Base-by-base conservation (phyloP, 2,888 invertebrate species). In the Diarsia brunnea region DNA sequence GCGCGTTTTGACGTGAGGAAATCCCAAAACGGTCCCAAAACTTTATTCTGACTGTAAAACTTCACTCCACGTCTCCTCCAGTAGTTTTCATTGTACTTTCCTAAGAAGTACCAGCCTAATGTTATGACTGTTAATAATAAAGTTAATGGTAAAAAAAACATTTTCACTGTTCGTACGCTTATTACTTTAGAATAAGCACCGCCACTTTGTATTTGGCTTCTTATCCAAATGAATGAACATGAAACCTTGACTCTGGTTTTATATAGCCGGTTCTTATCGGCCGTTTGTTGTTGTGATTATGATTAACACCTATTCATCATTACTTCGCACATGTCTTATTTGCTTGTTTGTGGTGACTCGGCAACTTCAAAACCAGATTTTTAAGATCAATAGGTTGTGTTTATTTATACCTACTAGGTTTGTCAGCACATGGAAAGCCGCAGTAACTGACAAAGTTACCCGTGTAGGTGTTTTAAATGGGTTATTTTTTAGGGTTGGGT, bases 61-160 rank as follows among this genome's bases (percentile, higher is more conserved):
- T 78, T 83, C 27, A 85, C 79, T 58, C 85, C 93, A 21, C 93
- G 92, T 73, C 86, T 87, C 55, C 79, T 90, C 92, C 93, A 93
- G 70, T 93, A 93, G 11, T 47, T 70, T 77, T 91, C 90, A 88
- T 92, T 93, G 71, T 88, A 87, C 27, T 51, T 82, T 64, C 63
- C 84, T 73, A 58, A 53, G 63, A 24, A 69, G 66, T 77, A 81
- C 71, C 72, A 78, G 5, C 64, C 38, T 43, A 81, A 61, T 63
- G 27, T 27, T 38, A 78, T 49, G 2, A 27, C 69, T 16, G 51
- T 0, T 66, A 58, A 51, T 47, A 73, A 21, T 65, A 81, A 72
- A 55, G 21, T 72, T n/a, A 82, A 12, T 47, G 82, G 78, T 63
- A 81, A 47, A 49, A 82, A 68, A 1, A 81, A 77, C 81, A 81